phyloP scores from a whole-genome alignment of 1,140 invertebrate species.

The Nephotettix cincticeps region DNA sequence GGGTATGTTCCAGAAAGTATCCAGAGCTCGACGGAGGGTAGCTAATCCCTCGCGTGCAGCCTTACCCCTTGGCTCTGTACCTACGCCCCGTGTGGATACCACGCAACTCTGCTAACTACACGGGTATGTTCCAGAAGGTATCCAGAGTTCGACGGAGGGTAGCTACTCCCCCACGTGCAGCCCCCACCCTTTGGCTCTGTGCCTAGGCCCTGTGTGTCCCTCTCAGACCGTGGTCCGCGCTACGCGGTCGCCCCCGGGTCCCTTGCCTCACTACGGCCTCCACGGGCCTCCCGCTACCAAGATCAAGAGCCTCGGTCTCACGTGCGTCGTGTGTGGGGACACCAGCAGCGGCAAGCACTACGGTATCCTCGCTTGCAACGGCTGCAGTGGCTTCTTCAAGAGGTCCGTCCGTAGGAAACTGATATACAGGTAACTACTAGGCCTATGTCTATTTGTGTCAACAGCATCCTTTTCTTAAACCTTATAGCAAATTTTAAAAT shows the following conservation, averaged over 20 bases:
- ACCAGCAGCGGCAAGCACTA: conserved; percentile 97
- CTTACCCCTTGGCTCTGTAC: no score
- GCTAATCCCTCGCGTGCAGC: no score
- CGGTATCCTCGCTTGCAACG: conserved; percentile 98
- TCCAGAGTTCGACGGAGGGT: neutral
- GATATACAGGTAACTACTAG: conserved; percentile 84
- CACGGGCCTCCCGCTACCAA: conserved; percentile 32
- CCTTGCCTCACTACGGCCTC: neutral
- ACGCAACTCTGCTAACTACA: no score
- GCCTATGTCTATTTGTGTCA: no score
- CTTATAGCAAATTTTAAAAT: no score
- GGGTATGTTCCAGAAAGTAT: no score
- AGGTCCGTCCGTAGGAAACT: conserved; percentile 93
- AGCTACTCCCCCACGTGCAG: conserved; percentile 25
- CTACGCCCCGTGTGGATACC: no score
- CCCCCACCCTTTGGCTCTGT: conserved; percentile 35
- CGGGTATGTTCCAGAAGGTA: conserved; percentile 14
- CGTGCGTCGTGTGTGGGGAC: conserved; percentile 95
- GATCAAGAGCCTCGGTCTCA: conserved; percentile 58
- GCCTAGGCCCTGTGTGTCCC: conserved; percentile 30
- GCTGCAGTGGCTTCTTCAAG: conserved; percentile 99
- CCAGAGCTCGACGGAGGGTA: no score
- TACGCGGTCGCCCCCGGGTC: conserved; percentile 37
- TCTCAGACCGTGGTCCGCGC: conserved; percentile 40
- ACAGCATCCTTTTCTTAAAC: no score